phyloP scores from a whole-genome alignment of 2,888 invertebrate species.

The Palloptera scutellata region DNA sequence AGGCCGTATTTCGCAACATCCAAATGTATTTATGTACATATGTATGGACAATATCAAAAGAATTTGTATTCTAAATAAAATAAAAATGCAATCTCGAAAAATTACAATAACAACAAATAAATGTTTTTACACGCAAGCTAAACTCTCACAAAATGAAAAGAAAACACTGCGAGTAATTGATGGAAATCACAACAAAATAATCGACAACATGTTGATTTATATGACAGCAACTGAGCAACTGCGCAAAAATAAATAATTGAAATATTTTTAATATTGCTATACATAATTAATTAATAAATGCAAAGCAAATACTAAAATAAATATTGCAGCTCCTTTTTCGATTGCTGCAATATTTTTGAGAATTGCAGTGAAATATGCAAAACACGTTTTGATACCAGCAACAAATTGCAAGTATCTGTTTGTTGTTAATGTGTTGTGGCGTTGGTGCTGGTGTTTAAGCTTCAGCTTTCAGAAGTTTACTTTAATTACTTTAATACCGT shows the following conservation, averaged over 20 bases:
- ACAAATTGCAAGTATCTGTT: background rate
- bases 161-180: too few relatives aligned
- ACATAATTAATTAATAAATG: background rate
- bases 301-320: background rate
- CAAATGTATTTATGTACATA: too few relatives aligned
- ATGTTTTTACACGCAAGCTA: too few relatives aligned
- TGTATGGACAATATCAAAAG: too few relatives aligned
- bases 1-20: too few relatives aligned
- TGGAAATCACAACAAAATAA: background rate
- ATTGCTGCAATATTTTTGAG: background rate
- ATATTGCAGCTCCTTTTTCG: background rate
- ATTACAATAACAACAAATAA: too few relatives aligned
- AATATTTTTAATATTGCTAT: background rate
- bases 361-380: conserved; percentile 12
- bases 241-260: background rate
- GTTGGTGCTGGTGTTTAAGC: conserved; percentile 4
- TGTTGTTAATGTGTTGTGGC: background rate
- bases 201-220: conserved; percentile 10
- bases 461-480: conserved; percentile 5
- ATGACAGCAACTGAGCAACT: background rate
- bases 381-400: background rate
- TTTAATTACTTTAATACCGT: conserved; percentile 16
- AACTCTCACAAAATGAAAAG: too few relatives aligned
- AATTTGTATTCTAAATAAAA: too few relatives aligned
- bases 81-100: too few relatives aligned